A percentile compares a stretch with the other conserved stretches of the same genome.
Conservation (phyloP, 2,797 vertebrate genomes). For the Malacoraja senta region DNA sequence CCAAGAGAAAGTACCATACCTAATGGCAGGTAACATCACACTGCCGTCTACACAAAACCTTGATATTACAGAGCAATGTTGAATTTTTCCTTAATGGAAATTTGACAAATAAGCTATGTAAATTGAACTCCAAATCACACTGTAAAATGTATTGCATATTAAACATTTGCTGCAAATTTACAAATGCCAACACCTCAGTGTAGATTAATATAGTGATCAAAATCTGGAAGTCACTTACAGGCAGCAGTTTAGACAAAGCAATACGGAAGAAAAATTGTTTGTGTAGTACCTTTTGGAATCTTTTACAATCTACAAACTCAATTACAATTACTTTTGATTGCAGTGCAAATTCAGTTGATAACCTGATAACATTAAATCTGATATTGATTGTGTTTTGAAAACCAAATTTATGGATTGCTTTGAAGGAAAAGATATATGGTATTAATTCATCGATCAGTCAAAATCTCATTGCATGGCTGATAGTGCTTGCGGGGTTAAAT, state of each 20-base stretch:
- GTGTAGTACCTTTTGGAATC: too few species aligned
- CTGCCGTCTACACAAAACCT: background rate
- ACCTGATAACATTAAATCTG: too few species aligned
- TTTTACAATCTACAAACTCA: too few species aligned
- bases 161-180: background rate
- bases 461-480: too few species aligned
- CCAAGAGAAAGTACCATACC: background rate
- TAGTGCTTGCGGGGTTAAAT: too few species aligned
- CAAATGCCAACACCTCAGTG: background rate
- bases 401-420: too few species aligned
- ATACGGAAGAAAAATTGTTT: too few species aligned
- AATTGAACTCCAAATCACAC: background rate
- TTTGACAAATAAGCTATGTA: background rate
- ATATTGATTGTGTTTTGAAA: too few species aligned
- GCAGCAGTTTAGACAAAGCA: background rate
- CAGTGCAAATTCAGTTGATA: too few species aligned
- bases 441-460: too few species aligned
- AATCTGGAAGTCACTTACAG: background rate
- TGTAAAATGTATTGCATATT: background rate
- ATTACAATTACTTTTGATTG: too few species aligned
- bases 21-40: background rate
- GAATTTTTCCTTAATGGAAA: background rate
- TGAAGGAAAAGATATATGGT: too few species aligned
- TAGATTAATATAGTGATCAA: background rate
- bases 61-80: background rate